phyloP scores from a whole-genome alignment of 2,797 vertebrate species.

The Clarias pachynema region DNA sequence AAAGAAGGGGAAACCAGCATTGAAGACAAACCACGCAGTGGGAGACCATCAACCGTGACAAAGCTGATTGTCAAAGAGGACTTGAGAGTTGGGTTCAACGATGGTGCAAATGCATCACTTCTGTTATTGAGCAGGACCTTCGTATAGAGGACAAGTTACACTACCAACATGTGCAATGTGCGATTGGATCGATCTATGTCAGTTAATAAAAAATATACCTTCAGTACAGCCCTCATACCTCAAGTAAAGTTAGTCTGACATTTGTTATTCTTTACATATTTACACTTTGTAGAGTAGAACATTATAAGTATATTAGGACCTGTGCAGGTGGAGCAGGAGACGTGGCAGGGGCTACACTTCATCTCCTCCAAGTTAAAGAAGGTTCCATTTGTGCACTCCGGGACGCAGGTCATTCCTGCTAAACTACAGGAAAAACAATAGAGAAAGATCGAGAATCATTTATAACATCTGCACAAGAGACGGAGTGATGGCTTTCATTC shows the following conservation, averaged over 20 bases:
- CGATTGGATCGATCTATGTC: too few species aligned
- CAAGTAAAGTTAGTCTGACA: not conserved
- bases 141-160: too few species aligned
- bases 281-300: not conserved
- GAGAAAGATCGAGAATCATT: slow-evolving; percentile 5
- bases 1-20: too few species aligned
- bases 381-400: slow-evolving; percentile 81
- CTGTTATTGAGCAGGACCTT: too few species aligned
- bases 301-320: slow-evolving; percentile 67
- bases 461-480: not conserved
- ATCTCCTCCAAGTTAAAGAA: slow-evolving; percentile 83
- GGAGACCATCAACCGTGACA: too few species aligned
- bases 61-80: too few species aligned
- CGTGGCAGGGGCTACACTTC: slow-evolving; percentile 79
- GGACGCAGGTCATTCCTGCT: slow-evolving; percentile 83
- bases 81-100: too few species aligned
- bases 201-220: too few species aligned
- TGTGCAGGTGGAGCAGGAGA: slow-evolving; percentile 79
- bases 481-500: not conserved
- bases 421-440: slow-evolving; percentile 70
- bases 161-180: too few species aligned
- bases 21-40: too few species aligned
- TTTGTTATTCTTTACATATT: not conserved
- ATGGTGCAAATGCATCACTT: too few species aligned
- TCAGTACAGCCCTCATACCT: too few species aligned